Percentiles rank a stretch among this genome's conserved stretches.
Evolutionary conservation across 1,140 invertebrate genomes (phyloP).

Genomic region (Anagrus nilaparvatae): DNA sequence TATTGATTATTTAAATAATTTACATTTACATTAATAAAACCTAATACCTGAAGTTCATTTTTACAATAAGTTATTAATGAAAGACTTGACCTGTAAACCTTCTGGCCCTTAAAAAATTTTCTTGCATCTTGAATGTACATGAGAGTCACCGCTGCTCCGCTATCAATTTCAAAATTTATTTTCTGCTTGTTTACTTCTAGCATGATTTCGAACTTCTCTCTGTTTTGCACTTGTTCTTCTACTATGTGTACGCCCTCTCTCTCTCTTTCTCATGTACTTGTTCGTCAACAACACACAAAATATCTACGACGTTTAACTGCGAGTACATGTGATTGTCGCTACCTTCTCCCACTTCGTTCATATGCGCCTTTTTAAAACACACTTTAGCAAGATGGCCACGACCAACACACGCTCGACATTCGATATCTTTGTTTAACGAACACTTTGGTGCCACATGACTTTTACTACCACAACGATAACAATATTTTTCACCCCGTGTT

Average conservation of each 20-base stretch:
- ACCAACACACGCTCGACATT: too few species aligned
- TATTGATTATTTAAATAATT: too few species aligned
- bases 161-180: conserved; percentile 6
- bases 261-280: too few species aligned
- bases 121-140: not conserved
- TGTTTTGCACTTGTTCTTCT: not conserved
- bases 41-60: too few species aligned
- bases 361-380: not conserved
- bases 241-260: too few species aligned
- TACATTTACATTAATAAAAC: too few species aligned
- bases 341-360: not conserved
- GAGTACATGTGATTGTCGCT: not conserved
- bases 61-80: too few species aligned
- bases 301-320: conserved; percentile 1
- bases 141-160: conserved; percentile 6
- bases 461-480: conserved; percentile 7
- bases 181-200: not conserved
- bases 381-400: not conserved
- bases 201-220: conserved; percentile 4
- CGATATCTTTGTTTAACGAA: too few species aligned
- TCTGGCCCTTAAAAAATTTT: not conserved
- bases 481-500: not conserved
- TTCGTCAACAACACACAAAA: not conserved
- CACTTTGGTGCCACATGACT: too few species aligned
- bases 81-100: not conserved